Base-by-base conservation (phyloP, 1,140 invertebrate species). In the Dolichoris vasculosae region DNA sequence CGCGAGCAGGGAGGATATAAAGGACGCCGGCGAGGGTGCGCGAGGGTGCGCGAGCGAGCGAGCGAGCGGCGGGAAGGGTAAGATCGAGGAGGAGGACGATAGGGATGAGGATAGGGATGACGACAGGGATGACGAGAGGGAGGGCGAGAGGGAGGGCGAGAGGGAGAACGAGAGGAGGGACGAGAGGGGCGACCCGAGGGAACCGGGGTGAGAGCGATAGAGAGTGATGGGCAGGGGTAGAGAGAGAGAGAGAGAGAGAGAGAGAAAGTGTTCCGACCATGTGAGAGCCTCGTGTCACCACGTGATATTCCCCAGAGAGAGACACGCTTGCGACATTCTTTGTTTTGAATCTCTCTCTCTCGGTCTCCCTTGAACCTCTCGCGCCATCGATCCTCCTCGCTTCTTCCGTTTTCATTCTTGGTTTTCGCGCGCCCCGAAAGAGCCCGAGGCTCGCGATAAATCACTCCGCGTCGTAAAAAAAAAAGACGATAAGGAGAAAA, bases 271-370 rank as follows among this genome's bases (percentile, higher is more conserved):
- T 30, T 51, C 38, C 55, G 59, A 30, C 40, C 59, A 81, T 63
- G 76, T 78, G 76, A 55, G n/a, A 77, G 30, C 35, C 75, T 51
- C 76, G 76, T 35, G 76, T 63, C 76, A 35, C 76, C 76, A 59
- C 76, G 76, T 63, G 76, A 78, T 32, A 46, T 23, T 40, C 46
- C 20, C 2, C n/a, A 6, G 43, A 23, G 30, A n/a, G 23, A 55
- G 77, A 40, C 26, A 55, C 40, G 51, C 51, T 20, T 79, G 51
- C 77, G 51, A 20, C 30, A 51, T 51, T 76, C 46, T 51, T 76
- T 76, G 30, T 76, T 76, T 76, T 76, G 26, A 63, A 35, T 64
- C 48, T 43, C 48, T 69, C n/a, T n/a, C n/a, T n/a, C n/a, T n/a
- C n/a, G n/a, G n/a, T n/a, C n/a, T n/a, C 3, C 20, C 30, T 6